Base-by-base conservation (phyloP, 2,888 invertebrate genomes). In the Hipparchia semele region DNA sequence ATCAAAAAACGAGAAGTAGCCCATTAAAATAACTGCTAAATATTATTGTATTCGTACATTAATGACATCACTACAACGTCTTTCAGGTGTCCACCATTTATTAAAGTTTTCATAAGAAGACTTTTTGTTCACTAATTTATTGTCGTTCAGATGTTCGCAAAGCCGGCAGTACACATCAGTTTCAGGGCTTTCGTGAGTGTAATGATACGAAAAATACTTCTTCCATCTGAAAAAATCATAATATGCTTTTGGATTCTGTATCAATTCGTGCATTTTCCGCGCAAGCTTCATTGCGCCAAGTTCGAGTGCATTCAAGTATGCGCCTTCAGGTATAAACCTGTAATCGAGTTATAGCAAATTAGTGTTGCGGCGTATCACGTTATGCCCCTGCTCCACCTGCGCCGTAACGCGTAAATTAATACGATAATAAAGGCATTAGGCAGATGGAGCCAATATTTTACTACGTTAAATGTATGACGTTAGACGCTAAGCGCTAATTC, bases 271-370 rank as follows among this genome's bases (percentile, higher is more conserved):
- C 74, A 91, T 90, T 67, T 79, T 78, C 6, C 6, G 8, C 78
- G 89, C 90, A 67, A 91, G 79, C 2, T 79, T 77, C 68, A 79
- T 77, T 12, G 89, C 81, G 33, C 83, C 82, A 67, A 88, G 72
- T 72, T 82, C 74, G 1, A 79, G 46, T 2, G 89, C 91, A 72
- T 91, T 81, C 49, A 92, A 78, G 73, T 90, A 91, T 0, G 83
- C 81, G 3, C 86, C 86, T 6, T 85, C 81, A 2, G 91, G 91
- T 74, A 90, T 76, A 75, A 88, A 92, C 71, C 91, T 91, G 54
- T 54, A 6, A 54, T n/a, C 12, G 12, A 54, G n/a, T n/a, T n/a
- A n/a, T 12, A n/a, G 54, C 54, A 54, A 54, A n/a, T n/a, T 61
- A 45, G 10, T 45, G 3, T 45, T 45, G 39, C 39, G 8, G 45